These are phyloP conservation scores for Blastomussa wellsi DNA, from an alignment of 92 coral and sea anemone species.

Conservation along the genomic window DNA sequence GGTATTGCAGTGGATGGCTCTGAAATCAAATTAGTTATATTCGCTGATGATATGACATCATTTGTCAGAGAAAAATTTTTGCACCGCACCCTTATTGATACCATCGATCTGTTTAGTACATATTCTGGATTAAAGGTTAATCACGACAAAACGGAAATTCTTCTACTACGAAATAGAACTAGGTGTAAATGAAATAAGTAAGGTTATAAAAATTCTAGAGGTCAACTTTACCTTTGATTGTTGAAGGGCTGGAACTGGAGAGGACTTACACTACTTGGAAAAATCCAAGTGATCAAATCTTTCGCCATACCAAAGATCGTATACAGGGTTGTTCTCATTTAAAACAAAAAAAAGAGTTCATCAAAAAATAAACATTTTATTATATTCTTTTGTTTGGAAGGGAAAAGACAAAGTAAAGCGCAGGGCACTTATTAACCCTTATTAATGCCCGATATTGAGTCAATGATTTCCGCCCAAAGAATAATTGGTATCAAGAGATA, in stretches of 20 bases:
- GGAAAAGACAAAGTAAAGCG: slow-evolving; percentile 34
- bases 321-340: slow-evolving; percentile 4
- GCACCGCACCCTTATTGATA: background rate
- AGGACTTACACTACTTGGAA: slow-evolving; percentile 31
- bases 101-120: background rate
- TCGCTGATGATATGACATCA: slow-evolving; percentile 23
- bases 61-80: background rate
- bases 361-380: slow-evolving; percentile 9
- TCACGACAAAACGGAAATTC: slow-evolving; percentile 6
- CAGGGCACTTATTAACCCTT: slow-evolving; percentile 16
- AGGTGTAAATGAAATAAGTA: slow-evolving; percentile 28
- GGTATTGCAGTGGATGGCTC: background rate
- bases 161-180: slow-evolving; percentile 33
- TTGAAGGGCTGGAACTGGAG: slow-evolving; percentile 30
- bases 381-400: slow-evolving; percentile 30
- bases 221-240: slow-evolving; percentile 28
- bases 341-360: slow-evolving; percentile 10
- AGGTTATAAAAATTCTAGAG: slow-evolving; percentile 22
- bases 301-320: slow-evolving; percentile 34
- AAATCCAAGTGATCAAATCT: slow-evolving; percentile 35
- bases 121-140: slow-evolving; percentile 4
- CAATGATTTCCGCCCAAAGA: slow-evolving; percentile 33
- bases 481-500: slow-evolving; percentile 39
- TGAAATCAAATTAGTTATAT: slow-evolving; percentile 5
- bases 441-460: slow-evolving; percentile 44